Conservation (phyloP, 2,113 vertebrate species). For the Furnarius figulus region DNA sequence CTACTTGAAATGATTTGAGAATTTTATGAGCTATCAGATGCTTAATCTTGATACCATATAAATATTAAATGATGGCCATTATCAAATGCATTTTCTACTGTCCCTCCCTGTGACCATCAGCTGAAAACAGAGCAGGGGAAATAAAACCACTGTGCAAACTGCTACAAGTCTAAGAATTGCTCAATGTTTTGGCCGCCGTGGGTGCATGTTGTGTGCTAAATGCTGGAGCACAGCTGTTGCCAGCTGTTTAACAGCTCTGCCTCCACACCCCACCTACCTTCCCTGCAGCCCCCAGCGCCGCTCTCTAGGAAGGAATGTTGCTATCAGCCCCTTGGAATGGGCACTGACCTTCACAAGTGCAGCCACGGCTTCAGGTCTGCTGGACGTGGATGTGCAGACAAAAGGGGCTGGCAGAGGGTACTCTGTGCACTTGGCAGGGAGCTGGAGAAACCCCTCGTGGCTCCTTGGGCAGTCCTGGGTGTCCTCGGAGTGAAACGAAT, state of each 20-base stretch:
- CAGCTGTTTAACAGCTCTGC: background rate
- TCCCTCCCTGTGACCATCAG: background rate
- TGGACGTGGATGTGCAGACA: background rate
- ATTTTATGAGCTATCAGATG: background rate
- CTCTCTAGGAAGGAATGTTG: slow-evolving; percentile 57
- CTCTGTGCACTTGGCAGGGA: background rate
- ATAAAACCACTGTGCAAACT: background rate
- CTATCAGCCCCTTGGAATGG: slow-evolving; percentile 43
- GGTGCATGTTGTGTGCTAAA: background rate
- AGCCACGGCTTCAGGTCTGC: background rate
- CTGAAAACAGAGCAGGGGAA: background rate
- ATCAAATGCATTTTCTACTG: background rate
- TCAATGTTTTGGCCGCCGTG: slow-evolving; percentile 3
- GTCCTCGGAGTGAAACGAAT: background rate
- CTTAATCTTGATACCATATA: background rate
- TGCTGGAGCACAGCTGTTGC: slow-evolving; percentile 52
- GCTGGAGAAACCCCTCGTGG: background rate
- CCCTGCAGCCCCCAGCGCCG: background rate
- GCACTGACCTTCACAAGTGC: background rate
- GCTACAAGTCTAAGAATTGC: background rate
- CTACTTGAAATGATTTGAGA: background rate
- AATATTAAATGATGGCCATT: background rate
- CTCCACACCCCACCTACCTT: background rate
- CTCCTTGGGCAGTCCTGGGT: background rate
- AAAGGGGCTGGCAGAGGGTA: background rate